Evolutionary conservation across 2,113 vertebrate species (phyloP), one percentile per base, ranked within the genome.

Genomic region (Seriola rivoliana): DNA sequence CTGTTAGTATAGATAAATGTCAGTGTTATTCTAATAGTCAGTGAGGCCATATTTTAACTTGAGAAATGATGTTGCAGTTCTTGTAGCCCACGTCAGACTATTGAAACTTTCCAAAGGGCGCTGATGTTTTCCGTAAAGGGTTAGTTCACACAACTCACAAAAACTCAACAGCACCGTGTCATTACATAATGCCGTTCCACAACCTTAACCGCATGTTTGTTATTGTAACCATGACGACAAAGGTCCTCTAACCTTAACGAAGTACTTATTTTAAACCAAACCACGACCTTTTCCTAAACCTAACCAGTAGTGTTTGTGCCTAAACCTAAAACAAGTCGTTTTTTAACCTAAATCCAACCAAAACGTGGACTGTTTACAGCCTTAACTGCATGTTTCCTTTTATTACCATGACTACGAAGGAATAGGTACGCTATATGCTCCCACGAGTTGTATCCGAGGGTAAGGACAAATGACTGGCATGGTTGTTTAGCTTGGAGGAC

Each of bases 41-140:
- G 54, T 8, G 73, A 67, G 55, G 46, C 55, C 4, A 21, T 84
- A 78, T 83, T 84, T 86, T 81, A 78, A 46, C 42, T 23, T 64
- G 44, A 68, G 19, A 80, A 52, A 82, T 50, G 42, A 9, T 55
- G 46, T 55, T 62, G 19, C 2, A n/a, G 16, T 70, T 40, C 40
- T 58, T 69, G 9, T n/a, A 16, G 54, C 32, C 59, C 12, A 78
- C 9, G 58, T 76, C 40, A 34, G 11, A 70, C 21, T 3, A 17
- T 1, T 73, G 29, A 72, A 55, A 34, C 13, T 46, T 64, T 83
- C 36, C 54, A 23, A 6, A 60, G 64, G 52, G 5, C 73, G 62
- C 34, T 52, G 3, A 46, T 12, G 5, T 67, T 63, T 76, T 63
- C 25, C 13, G 9, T 34, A 19, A 38, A 52, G 10, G 68, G 19